Evolutionary conservation across 2,888 invertebrate genomes (phyloP).

Genomic region (Fissipunctia ypsillon): DNA sequence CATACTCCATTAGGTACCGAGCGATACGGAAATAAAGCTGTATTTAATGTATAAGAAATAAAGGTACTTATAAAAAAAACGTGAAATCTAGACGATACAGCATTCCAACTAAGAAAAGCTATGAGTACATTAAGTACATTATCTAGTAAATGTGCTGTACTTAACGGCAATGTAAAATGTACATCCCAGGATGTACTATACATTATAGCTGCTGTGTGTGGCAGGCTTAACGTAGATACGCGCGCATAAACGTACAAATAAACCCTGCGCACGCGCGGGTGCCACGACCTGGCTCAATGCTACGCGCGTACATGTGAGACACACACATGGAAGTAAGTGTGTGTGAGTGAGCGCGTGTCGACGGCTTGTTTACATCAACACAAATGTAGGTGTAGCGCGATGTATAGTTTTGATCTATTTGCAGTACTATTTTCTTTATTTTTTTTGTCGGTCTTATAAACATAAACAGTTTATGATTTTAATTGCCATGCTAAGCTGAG

Average conservation of each 20-base stretch:
- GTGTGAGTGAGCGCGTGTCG: conserved; percentile 69
- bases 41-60: too few relatives aligned
- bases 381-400: conserved; percentile 72
- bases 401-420: conserved; percentile 74
- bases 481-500: not conserved
- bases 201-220: conserved; percentile 42
- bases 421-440: conserved; percentile 3
- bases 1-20: not conserved
- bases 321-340: conserved; percentile 56
- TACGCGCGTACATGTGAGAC: conserved; percentile 71
- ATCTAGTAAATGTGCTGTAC: not conserved
- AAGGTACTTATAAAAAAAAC: not conserved
- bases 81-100: not conserved
- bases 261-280: conserved; percentile 83
- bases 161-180: not conserved
- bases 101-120: not conserved
- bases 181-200: conserved; percentile 3
- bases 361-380: conserved; percentile 86
- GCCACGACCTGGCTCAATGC: conserved; percentile 90
- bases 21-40: not conserved
- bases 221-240: conserved; percentile 61
- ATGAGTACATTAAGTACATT: too few relatives aligned
- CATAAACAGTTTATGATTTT: too few relatives aligned
- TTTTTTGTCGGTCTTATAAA: too few relatives aligned
- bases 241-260: conserved; percentile 74